A percentile compares a stretch with the other conserved stretches of the same genome.
phyloP scores from a whole-genome alignment of 2,113 vertebrate species.

The Elanus axillaris region DNA sequence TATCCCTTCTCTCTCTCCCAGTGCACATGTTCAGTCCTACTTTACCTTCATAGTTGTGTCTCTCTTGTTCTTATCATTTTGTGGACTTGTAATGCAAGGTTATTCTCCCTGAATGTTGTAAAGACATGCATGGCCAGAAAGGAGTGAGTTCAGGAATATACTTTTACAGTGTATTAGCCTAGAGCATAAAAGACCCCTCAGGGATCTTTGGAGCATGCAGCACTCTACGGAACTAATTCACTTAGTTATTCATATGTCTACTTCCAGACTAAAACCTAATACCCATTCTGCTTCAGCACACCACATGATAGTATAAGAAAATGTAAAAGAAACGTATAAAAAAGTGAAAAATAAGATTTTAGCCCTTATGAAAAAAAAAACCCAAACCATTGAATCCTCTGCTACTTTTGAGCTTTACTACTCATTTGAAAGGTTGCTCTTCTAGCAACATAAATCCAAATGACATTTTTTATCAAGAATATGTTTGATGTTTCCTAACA shows the following conservation, averaged over 20 bases:
- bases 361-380: neutral
- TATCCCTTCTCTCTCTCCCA: neutral
- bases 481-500: neutral
- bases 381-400: neutral
- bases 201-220: neutral
- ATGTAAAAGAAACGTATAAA: neutral
- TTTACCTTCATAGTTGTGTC: fast-evolving
- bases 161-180: neutral
- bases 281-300: neutral
- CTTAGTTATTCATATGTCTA: neutral
- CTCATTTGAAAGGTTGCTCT: neutral
- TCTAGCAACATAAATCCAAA: neutral
- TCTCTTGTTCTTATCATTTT: neutral
- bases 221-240: neutral
- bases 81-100: neutral
- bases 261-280: neutral
- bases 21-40: neutral
- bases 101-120: neutral
- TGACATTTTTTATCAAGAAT: neutral
- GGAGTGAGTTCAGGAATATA: neutral
- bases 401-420: neutral
- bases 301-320: neutral
- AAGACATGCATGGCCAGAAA: neutral
- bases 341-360: neutral
- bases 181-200: neutral